Base-by-base conservation (phyloP, 2,888 invertebrate species). In the Petrolisthes cinctipes region DNA sequence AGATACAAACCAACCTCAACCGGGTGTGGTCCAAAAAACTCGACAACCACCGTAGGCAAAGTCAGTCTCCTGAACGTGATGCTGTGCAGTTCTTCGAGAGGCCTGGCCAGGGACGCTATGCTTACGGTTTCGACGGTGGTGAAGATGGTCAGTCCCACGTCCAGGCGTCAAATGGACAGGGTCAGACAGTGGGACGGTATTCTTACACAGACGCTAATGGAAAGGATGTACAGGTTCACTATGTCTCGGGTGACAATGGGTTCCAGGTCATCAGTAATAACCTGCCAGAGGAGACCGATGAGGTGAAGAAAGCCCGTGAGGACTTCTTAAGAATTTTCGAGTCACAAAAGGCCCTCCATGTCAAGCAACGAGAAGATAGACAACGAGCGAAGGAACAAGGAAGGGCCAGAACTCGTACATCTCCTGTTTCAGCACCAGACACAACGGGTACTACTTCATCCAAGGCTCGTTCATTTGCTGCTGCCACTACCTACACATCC, bases 261-360 rank as follows among this genome's bases (percentile, higher is more conserved):
- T 91, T 89, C 83, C 83, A 82, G 68, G 91, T 91, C 9, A 85
- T 90, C 20, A 88, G 88, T 37, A 90, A 90, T 76, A 90, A 90
- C 75, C 85, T 90, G 5, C 90, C 90, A 5, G 86, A 89, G 75
- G 90, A 90, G 5, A 90, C 88, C 3, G 89, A 89, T 9, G 90
- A 89, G 20, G 90, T 90, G 23, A 83, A 88, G 73, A 83, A 9
- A n/a, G 90, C 90, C 20, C 88, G 89, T 23, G 84, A 76, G n/a
- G 82, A 54, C 1, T 90, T 90, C 86, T 88, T 89, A 56, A 75
- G 53, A 23, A 14, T 82, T 14, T 90, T 83, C 54, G 71, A 90
- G 20, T 75, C 83, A 75, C 51, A 83, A 53, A 88, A 90, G 75
- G 76, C 80, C 0, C 54, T 79, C 5, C 84, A 88, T n/a, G 75